Conservation (phyloP, 2,797 vertebrate genomes). For the Epinephelus awoara region DNA sequence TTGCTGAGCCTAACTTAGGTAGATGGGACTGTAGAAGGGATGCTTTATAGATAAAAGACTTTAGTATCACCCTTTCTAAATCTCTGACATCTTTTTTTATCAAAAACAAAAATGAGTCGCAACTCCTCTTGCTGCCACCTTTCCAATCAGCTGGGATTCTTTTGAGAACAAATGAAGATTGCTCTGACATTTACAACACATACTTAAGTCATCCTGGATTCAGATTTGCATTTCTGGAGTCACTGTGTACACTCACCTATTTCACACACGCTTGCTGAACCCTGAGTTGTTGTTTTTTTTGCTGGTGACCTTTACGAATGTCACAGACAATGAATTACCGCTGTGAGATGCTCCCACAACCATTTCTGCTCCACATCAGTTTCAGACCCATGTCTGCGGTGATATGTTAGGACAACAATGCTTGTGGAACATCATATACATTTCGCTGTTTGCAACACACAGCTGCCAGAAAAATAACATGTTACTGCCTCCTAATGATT, state of each 20-base stretch:
- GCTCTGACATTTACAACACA: constrained; percentile 71
- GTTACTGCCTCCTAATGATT: constrained; percentile 23
- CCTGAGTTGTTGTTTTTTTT: constrained; percentile 47
- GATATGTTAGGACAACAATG: background rate
- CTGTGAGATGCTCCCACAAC: constrained; percentile 40
- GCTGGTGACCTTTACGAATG: constrained; percentile 69
- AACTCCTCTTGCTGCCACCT: constrained; percentile 23
- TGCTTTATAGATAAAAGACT: background rate
- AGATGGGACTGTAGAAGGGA: background rate
- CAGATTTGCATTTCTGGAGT: constrained; percentile 61
- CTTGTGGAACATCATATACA: constrained; percentile 9
- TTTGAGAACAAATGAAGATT: constrained; percentile 58
- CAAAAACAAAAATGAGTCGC: constrained; percentile 7
- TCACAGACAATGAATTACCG: constrained; percentile 54
- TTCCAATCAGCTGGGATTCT: constrained; percentile 25
- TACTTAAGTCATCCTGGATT: constrained; percentile 48
- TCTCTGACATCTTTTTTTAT: background rate
- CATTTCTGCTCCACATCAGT: constrained; percentile 36
- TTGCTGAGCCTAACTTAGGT: background rate
- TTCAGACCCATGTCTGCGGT: constrained; percentile 24
- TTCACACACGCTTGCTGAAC: constrained; percentile 53
- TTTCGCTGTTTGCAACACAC: constrained; percentile 14
- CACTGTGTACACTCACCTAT: constrained; percentile 32
- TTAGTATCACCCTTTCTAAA: constrained; percentile 1
- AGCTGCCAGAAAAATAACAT: constrained; percentile 14